phyloP scores from a whole-genome alignment of 2,113 vertebrate genomes.

The Scatophagus argus region DNA sequence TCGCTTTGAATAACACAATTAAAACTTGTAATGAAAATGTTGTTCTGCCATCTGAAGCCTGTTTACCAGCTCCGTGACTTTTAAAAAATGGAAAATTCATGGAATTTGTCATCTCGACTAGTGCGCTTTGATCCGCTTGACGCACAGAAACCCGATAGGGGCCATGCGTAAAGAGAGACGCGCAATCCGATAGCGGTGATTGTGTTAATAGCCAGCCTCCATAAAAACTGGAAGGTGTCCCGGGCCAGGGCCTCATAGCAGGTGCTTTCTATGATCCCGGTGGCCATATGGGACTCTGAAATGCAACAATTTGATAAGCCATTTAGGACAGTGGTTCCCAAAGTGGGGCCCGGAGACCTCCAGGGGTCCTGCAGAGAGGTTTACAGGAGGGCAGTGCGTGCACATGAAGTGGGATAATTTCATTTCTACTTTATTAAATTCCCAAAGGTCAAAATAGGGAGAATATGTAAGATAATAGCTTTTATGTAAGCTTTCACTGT shows the following conservation, averaged over 20 bases:
- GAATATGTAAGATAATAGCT: neutral
- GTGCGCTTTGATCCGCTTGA: constrained; percentile 78
- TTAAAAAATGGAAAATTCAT: constrained; percentile 48
- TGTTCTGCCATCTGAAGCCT: constrained; percentile 33
- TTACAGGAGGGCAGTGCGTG: neutral
- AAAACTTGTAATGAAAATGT: constrained; percentile 24
- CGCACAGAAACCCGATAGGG: constrained; percentile 71
- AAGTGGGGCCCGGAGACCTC: constrained; percentile 55
- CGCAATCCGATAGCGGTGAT: constrained; percentile 78
- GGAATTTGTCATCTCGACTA: constrained; percentile 74
- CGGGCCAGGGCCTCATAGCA: constrained; percentile 75
- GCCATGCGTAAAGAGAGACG: constrained; percentile 72
- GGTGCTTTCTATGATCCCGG: constrained; percentile 79
- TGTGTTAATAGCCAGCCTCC: constrained; percentile 79
- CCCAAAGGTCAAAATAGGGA: neutral
- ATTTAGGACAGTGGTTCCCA: constrained; percentile 69
- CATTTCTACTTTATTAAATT: constrained; percentile 29
- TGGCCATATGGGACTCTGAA: constrained; percentile 71
- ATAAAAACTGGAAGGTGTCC: constrained; percentile 79
- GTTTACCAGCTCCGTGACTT: constrained; percentile 58
- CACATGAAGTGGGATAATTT: constrained; percentile 9
- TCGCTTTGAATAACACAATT: constrained; percentile 33
- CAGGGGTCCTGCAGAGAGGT: constrained; percentile 31
- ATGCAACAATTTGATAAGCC: constrained; percentile 70
- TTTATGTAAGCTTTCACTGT: constrained; percentile 7